A percentile compares a stretch with the other conserved stretches of the same genome.
Conservation (phyloP, 2,113 vertebrate genomes). For the Nyctereutes procyonoides region DNA sequence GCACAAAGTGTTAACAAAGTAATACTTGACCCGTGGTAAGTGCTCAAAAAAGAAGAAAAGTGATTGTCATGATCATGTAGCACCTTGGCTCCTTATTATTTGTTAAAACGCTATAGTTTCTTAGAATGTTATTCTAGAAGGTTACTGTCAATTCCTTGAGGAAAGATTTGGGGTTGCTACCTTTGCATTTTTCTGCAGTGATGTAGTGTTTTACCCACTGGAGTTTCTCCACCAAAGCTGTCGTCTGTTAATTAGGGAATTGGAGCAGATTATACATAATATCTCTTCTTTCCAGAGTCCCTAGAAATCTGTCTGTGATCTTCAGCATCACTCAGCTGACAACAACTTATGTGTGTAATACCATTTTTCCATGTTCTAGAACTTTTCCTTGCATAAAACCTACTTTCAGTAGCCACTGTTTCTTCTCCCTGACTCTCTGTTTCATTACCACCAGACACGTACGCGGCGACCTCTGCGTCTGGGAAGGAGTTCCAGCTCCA, state of each 20-base stretch:
- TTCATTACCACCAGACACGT: background rate
- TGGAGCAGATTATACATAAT: background rate
- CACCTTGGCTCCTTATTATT: background rate
- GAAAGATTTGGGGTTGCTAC: background rate
- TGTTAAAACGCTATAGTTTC: background rate
- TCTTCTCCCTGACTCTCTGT: background rate
- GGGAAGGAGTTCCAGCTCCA: constrained; percentile 65
- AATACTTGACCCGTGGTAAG: background rate
- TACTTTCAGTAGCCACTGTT: background rate
- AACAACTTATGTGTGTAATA: background rate
- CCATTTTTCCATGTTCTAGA: background rate
- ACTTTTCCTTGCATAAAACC: background rate
- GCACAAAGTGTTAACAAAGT: background rate
- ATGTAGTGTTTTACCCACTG: background rate
- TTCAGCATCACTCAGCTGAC: background rate
- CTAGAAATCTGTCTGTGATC: background rate
- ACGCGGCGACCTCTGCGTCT: constrained; percentile 62
- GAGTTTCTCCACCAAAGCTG: background rate
- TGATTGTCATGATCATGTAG: background rate
- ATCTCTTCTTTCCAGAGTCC: background rate
- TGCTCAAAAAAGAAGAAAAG: background rate
- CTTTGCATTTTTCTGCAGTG: background rate
- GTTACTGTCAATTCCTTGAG: background rate
- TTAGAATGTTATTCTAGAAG: background rate
- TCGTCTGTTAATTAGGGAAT: background rate